Evolutionary conservation across 2,888 invertebrate genomes (phyloP), one percentile per base, ranked within the genome.

Genomic region (Hydraecia micacea): DNA sequence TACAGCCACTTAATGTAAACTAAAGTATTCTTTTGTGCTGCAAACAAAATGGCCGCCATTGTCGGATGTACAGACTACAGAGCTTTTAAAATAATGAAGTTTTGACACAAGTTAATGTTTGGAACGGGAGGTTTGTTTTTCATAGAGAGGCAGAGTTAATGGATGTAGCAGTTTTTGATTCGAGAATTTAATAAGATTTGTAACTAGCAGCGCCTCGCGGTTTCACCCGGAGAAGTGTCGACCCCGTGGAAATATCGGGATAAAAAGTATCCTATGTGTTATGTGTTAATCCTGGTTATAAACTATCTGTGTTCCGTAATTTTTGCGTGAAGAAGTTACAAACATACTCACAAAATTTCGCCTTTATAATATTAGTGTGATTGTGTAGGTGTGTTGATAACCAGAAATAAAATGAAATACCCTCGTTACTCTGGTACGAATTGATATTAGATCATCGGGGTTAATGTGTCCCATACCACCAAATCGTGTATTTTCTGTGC

Each of bases 21-120:
- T 81, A 68, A 68, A 77, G 66, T 77, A 81, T 74, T 83, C 28
- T 79, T 77, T 85, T 79, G 82, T 85, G 42, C 55, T 58, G 15
- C 66, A 65, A 80, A 80, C 68, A 81, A 68, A 62, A 76, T 76
- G 69, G 67, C 39, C 21, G 49, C 68, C 71, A 72, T 69, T 70
- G 74, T 79, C 71, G 58, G 52, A 42, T 28, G 36, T 60, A 28
- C 46, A 71, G 58, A 74, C 36, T 58, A n/a, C 49, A 68, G 60
- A 75, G 89, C 90, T 91, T 90, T 91, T 88, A 89, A 85, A 89
- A 77, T 88, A 89, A 91, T 89, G 84, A 90, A 87, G 58, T 86
- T 85, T 77, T 85, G 82, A 60, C 79, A 78, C 80, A 70, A 75
- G 67, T 67, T 85, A 71, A 75, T 84, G 73, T 67, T 52, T 21